phyloP scores from a whole-genome alignment of 2,113 vertebrate species.

The Cyprinodon brontotheroides region DNA sequence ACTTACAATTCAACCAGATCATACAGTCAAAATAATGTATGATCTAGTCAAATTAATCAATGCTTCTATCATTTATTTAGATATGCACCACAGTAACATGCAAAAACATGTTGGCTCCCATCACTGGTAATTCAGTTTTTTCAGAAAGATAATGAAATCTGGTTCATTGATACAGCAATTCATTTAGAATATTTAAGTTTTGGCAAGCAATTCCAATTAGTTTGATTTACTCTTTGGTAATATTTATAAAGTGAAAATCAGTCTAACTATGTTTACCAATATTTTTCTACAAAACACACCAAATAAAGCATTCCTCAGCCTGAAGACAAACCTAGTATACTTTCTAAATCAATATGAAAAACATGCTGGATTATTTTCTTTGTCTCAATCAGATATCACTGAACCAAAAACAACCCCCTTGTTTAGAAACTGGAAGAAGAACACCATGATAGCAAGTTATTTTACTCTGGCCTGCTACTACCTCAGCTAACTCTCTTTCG shows the following conservation, averaged over 20 bases:
- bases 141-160: too few relatives aligned
- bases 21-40: too few relatives aligned
- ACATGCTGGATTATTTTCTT: neutral
- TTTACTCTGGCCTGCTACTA: constrained; percentile 28
- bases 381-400: neutral
- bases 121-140: too few relatives aligned
- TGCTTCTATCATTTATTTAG: too few relatives aligned
- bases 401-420: constrained; percentile 2
- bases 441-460: neutral
- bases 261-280: neutral
- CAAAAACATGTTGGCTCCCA: too few relatives aligned
- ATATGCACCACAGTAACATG: too few relatives aligned
- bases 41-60: too few relatives aligned
- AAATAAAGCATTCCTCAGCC: neutral
- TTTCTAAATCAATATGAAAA: neutral
- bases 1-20: too few relatives aligned
- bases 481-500: constrained; percentile 9
- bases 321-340: neutral
- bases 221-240: too few relatives aligned
- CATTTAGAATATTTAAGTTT: too few relatives aligned
- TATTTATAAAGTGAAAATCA: neutral
- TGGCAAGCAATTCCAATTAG: too few relatives aligned
- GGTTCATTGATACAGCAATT: too few relatives aligned
- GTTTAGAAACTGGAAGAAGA: neutral
- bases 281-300: neutral